These are phyloP conservation scores for Paraescarpia echinospica DNA, from an alignment of 1,140 invertebrate genomes.

Conservation along the genomic window DNA sequence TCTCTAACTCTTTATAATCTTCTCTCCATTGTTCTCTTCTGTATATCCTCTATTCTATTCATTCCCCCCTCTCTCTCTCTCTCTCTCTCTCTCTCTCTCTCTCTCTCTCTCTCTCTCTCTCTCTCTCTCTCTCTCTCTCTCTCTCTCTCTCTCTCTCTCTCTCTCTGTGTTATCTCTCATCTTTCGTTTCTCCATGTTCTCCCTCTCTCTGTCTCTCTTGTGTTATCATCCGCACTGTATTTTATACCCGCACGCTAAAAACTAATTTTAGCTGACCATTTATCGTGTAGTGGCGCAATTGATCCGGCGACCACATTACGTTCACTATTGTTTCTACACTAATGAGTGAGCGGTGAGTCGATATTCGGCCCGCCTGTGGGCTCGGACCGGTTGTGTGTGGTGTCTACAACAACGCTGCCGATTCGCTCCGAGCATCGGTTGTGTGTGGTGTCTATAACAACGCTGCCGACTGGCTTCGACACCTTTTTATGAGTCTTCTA, in stretches of 20 bases:
- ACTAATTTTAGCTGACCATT: background rate
- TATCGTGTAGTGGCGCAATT: background rate
- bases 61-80: background rate
- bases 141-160: constrained; percentile 10
- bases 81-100: constrained; percentile 10
- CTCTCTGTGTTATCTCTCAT: background rate
- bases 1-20: too few relatives aligned
- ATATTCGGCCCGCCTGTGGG: background rate
- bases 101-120: constrained; percentile 13
- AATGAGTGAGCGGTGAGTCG: background rate
- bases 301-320: background rate
- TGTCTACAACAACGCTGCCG: background rate
- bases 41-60: background rate
- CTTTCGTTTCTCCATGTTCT: background rate
- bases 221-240: background rate
- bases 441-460: background rate
- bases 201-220: background rate
- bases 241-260: background rate
- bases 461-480: background rate
- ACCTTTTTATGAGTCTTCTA: background rate
- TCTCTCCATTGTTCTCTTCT: too few relatives aligned
- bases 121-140: constrained; percentile 16
- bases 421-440: too few relatives aligned
- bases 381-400: background rate
- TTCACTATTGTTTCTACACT: background rate